Conservation (phyloP, 2,113 vertebrate genomes). For the Ailuropoda melanoleuca region DNA sequence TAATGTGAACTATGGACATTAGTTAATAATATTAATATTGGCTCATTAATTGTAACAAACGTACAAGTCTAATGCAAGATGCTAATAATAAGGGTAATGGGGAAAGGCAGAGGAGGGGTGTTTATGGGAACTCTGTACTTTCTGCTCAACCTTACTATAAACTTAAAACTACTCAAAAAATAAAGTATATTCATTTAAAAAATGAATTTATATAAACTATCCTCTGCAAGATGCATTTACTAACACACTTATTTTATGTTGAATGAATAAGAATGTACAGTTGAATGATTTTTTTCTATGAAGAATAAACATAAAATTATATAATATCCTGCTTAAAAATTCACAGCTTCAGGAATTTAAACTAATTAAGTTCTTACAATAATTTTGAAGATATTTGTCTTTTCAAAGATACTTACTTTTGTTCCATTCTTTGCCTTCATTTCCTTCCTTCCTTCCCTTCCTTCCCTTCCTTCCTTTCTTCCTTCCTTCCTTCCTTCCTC, state of each 20-base stretch:
- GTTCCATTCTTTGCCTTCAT: not conserved
- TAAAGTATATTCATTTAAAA: not conserved
- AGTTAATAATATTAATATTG: not conserved
- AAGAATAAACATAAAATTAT: not conserved
- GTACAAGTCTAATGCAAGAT: not conserved
- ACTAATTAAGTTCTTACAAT: not conserved
- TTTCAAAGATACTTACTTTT: not conserved
- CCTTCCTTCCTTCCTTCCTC: fast-evolving
- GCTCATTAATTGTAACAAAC: not conserved
- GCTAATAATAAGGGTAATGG: not conserved
- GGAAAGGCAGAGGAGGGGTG: no score
- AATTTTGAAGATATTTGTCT: not conserved
- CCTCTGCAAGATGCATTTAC: not conserved
- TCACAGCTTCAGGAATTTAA: not conserved
- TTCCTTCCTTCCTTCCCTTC: not conserved
- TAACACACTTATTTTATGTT: not conserved
- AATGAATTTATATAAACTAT: not conserved
- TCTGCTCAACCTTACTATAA: not conserved
- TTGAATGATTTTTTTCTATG: not conserved
- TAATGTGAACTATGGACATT: not conserved
- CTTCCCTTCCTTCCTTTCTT: not conserved
- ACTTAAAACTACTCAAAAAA: not conserved
- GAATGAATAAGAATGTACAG: not conserved
- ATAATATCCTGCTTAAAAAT: not conserved
- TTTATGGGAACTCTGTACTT: not conserved